Evolutionary conservation across 2,888 invertebrate genomes (phyloP).

Genomic region (Rhamphomyia laevipes): DNA sequence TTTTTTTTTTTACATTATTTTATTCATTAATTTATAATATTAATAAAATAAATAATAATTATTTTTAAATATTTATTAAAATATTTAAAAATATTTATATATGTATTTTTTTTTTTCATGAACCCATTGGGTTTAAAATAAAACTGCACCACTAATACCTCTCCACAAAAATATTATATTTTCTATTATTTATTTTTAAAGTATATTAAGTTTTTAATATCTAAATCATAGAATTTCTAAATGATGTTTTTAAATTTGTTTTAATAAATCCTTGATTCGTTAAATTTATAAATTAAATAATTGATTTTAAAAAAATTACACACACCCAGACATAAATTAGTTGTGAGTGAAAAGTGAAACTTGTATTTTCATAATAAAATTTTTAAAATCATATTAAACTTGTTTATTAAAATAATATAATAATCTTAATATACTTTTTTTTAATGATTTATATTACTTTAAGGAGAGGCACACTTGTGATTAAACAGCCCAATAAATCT

Average conservation of each 20-base stretch:
- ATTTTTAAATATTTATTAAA: constrained; percentile 21
- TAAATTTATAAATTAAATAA: too few relatives aligned
- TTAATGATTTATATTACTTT: too few relatives aligned
- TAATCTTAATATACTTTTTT: too few relatives aligned
- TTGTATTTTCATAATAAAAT: too few relatives aligned
- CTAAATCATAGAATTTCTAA: too few relatives aligned
- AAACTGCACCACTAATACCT: constrained; percentile 23
- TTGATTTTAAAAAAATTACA: too few relatives aligned
- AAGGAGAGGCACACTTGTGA: constrained; percentile 15
- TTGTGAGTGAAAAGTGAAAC: too few relatives aligned
- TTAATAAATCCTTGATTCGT: too few relatives aligned
- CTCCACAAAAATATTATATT: background rate
- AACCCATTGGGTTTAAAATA: constrained; percentile 39
- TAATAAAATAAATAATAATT: constrained; percentile 15
- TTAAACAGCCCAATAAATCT: constrained; percentile 16
- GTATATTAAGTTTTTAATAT: background rate
- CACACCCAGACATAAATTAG: too few relatives aligned
- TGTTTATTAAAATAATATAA: too few relatives aligned
- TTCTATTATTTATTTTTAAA: background rate
- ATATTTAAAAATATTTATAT: constrained; percentile 21
- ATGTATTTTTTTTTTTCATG: constrained; percentile 19
- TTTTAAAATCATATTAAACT: too few relatives aligned
- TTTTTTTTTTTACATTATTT: constrained; percentile 7
- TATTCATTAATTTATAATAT: constrained; percentile 12
- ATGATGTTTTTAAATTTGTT: too few relatives aligned